Conservation (phyloP, 2,113 vertebrate species). For the Ptyas mucosa region DNA sequence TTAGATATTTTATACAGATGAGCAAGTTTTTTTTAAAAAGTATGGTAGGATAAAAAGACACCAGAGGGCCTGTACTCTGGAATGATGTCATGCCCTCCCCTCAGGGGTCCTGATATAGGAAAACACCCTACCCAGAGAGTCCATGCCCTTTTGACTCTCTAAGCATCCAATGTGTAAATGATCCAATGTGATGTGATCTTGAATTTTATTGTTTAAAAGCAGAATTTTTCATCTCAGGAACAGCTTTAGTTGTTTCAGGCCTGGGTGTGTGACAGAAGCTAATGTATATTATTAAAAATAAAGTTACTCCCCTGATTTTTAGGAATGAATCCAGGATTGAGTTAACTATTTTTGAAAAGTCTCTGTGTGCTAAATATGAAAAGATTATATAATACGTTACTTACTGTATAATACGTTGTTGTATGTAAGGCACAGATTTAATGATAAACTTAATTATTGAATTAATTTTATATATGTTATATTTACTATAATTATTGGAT, state of each 20-base stretch:
- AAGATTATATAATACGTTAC: neutral
- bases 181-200: neutral
- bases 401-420: neutral
- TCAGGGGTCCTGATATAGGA: neutral
- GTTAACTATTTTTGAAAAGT: neutral
- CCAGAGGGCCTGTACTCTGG: neutral
- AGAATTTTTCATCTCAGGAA: neutral
- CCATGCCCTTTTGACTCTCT: neutral
- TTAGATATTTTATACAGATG: neutral
- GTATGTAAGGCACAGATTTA: neutral
- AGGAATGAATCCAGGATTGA: neutral
- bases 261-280: neutral
- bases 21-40: neutral
- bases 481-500: neutral
- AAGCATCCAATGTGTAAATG: neutral
- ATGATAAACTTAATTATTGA: neutral
- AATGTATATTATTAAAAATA: neutral
- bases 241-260: neutral
- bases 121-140: neutral
- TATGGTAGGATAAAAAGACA: neutral
- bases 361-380: neutral
- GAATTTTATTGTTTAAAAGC: neutral
- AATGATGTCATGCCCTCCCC: neutral
- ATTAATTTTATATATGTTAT: neutral
- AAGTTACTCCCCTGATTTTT: neutral